These are phyloP conservation scores for Cantharis rustica DNA, from an alignment of 2,888 invertebrate species.

Conservation along the genomic window DNA sequence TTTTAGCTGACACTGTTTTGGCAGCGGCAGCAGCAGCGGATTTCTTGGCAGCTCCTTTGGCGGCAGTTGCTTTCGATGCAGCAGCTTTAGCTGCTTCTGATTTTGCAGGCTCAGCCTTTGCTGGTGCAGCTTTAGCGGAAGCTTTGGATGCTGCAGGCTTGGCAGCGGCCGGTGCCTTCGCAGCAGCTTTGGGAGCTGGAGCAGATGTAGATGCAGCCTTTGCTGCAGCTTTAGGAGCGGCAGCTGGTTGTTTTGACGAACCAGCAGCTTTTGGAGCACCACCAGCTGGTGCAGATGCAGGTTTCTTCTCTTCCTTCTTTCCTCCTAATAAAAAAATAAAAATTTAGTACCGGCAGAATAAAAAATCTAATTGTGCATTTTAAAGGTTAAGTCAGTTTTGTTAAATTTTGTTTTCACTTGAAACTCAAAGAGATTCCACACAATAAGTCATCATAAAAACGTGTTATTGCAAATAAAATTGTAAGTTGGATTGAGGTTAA, in stretches of 20 bases:
- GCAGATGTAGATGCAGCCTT: conserved; percentile 52
- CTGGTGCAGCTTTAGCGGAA: conserved; percentile 45
- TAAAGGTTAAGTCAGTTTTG: background rate
- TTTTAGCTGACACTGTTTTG: conserved; percentile 41
- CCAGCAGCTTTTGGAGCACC: background rate
- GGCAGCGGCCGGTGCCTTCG: background rate
- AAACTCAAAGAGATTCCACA: background rate
- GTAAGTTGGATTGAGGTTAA: background rate
- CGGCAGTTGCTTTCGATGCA: conserved; percentile 45
- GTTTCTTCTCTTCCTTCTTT: conserved; percentile 61
- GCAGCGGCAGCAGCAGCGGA: conserved; percentile 32
- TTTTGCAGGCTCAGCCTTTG: conserved; percentile 25
- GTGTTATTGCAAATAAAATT: background rate
- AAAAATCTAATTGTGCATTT: background rate
- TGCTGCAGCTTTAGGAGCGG: conserved; percentile 34
- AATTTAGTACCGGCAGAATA: too few species aligned
- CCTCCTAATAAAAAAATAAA: conserved; percentile 48
- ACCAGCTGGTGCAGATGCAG: conserved; percentile 52
- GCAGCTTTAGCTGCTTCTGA: conserved; percentile 49
- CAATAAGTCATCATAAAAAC: background rate
- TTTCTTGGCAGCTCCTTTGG: conserved; percentile 50
- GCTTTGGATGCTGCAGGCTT: conserved; percentile 25
- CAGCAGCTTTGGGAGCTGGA: conserved; percentile 44
- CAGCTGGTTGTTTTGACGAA: conserved; percentile 30
- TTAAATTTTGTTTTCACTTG: background rate